These are phyloP conservation scores for Exocentrus adspersus DNA, from an alignment of 2,888 invertebrate genomes.

Conservation along the genomic window DNA sequence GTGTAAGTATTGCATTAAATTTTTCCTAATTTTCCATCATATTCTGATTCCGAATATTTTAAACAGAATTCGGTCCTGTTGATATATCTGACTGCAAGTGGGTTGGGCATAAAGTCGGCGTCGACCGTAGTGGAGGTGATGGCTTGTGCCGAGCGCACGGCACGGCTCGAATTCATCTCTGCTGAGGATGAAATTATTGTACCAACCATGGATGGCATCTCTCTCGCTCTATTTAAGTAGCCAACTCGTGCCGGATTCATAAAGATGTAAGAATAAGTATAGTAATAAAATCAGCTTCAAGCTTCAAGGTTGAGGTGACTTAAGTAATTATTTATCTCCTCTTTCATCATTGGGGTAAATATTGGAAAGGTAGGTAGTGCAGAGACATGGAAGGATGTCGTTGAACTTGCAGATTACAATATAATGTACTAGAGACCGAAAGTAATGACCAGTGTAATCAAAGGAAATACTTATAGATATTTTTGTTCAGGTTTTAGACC, in stretches of 20 bases:
- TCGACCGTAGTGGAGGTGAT: conserved; percentile 23
- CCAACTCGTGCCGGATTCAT: conserved; percentile 22
- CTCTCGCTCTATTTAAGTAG: conserved; percentile 20
- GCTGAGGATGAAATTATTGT: conserved; percentile 18
- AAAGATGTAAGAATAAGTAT: conserved; percentile 11
- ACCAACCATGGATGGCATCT: no score
- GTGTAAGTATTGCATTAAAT: no score
- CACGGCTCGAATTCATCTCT: conserved; percentile 28
- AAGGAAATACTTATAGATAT: no score
- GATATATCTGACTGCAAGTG: conserved; percentile 3
- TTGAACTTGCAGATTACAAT: no score
- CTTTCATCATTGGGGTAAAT: conserved; percentile 4
- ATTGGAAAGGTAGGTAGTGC: no score
- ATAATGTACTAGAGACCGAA: no score
- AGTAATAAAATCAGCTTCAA: conserved; percentile 13
- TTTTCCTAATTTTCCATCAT: not conserved
- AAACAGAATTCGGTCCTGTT: conserved; percentile 5
- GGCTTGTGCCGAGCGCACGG: conserved; percentile 27
- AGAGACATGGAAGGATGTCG: no score
- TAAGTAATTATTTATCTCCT: not conserved
- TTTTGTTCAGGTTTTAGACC: no score
- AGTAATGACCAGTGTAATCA: no score
- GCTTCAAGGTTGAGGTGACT: not conserved
- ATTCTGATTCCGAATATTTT: no score
- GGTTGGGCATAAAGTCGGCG: conserved; percentile 24